Conservation (phyloP, 37 sponge, comb jelly and placozoan species). For the Bolinopsis microptera region DNA sequence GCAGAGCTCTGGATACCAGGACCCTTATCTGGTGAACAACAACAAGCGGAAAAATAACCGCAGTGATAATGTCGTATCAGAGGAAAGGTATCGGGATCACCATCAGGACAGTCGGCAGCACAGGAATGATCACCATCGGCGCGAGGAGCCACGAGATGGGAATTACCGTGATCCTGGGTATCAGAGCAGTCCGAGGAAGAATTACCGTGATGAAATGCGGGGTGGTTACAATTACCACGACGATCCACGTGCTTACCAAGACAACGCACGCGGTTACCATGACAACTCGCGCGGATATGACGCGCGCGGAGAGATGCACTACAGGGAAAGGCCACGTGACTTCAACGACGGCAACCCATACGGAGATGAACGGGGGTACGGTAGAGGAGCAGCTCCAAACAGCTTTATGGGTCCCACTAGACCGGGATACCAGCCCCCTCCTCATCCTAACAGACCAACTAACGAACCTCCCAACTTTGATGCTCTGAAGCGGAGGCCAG, state of each 20-base stretch:
- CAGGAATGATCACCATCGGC: no score
- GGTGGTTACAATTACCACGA: not conserved
- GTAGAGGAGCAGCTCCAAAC: not conserved
- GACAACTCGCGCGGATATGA: not conserved
- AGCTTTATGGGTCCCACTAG: not conserved
- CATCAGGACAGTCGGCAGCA: not conserved
- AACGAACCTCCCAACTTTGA: slow-evolving; percentile 30
- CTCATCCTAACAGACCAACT: not conserved
- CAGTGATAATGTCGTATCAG: not conserved
- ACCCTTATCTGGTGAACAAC: not conserved
- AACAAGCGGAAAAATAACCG: not conserved
- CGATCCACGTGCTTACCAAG: not conserved
- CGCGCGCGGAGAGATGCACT: not conserved
- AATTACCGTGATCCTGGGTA: not conserved
- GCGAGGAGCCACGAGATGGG: not conserved
- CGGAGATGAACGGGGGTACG: no score
- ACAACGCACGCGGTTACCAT: not conserved
- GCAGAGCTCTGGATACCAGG: not conserved
- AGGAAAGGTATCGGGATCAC: not conserved
- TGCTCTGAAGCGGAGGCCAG: not conserved
- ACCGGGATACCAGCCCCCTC: not conserved
- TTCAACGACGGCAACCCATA: no score
- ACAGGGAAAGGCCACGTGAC: not conserved
- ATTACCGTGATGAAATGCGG: not conserved
- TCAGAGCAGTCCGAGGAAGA: not conserved